Evolutionary conservation across 2,888 invertebrate genomes (phyloP), one percentile per base, ranked within the genome.

Genomic region (Plemyria rubiginata): DNA sequence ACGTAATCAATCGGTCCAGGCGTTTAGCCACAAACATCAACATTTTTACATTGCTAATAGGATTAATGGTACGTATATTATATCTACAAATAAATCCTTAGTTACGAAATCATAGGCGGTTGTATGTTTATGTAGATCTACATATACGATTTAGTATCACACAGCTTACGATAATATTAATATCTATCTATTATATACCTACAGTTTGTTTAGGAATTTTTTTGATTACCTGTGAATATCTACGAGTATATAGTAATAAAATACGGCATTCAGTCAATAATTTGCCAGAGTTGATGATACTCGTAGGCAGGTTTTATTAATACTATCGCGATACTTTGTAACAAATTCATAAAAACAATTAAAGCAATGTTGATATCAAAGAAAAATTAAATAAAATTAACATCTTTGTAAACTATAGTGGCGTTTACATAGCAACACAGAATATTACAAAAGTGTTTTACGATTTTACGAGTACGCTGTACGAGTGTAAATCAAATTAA

Each of bases 321-420:
- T 6, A 45, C 45, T 45, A 54, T 54, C 53, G 12, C 16, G 11
- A 8, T 28, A 59, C 55, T 22, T 58, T 67, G 64, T 64, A 60
- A 29, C 9, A 40, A 38, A 57, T 54, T 36, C 29, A 48, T 32
- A 49, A 43, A 41, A 46, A 16, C 53, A 51, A 41, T 29, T 38
- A 38, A 40, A 28, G 28, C 22, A 41, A 32, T 29, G 11, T 16
- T 13, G 16, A 45, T 50, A 50, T 43, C 54, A 32, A n/a, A 54
- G 16, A 22, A 48, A 38, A 9, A 38, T 2, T 38, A 38, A 54
- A 49, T 45, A 32, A 43, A 48, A 54, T 7, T 12, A 48, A 2
- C 9, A 9, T 9, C 5, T 38, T 40, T 51, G 13, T 32, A 32
- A 32, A 32, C 22, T 22, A 22, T 22, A 22, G 22, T 28, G 48